These are phyloP conservation scores for Tachysurus vachellii DNA, from an alignment of 2,113 vertebrate species.

Conservation along the genomic window DNA sequence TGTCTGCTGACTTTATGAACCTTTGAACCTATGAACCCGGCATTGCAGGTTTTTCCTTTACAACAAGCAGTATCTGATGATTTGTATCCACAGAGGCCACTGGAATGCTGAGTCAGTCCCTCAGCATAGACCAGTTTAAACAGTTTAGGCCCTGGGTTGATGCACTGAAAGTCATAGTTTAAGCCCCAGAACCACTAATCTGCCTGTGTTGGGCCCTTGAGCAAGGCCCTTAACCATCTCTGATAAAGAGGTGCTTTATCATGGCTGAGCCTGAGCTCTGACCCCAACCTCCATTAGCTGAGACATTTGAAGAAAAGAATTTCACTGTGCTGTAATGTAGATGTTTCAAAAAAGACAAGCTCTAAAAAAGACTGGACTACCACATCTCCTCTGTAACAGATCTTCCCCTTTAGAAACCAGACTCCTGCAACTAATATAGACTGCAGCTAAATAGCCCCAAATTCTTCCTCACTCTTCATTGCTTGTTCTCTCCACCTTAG, in stretches of 20 bases:
- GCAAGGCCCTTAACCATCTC: no score
- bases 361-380: not conserved
- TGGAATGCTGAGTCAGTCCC: not conserved
- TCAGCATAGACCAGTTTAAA: not conserved
- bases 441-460: not conserved
- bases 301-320: no score
- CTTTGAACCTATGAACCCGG: not conserved
- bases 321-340: no score
- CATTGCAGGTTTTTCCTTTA: not conserved
- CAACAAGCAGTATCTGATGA: not conserved
- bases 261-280: no score
- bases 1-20: not conserved
- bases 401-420: not conserved
- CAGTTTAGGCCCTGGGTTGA: no score
- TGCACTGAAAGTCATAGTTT: no score
- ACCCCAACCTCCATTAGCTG: no score
- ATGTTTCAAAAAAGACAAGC: no score
- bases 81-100: not conserved
- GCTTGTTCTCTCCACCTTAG: not conserved
- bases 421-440: not conserved
- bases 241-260: no score
- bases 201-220: no score
- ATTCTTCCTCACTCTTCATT: not conserved
- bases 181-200: no score
- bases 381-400: not conserved